Evolutionary conservation across 2,113 vertebrate genomes (phyloP).

Genomic region (Neodontobutis hainanensis): DNA sequence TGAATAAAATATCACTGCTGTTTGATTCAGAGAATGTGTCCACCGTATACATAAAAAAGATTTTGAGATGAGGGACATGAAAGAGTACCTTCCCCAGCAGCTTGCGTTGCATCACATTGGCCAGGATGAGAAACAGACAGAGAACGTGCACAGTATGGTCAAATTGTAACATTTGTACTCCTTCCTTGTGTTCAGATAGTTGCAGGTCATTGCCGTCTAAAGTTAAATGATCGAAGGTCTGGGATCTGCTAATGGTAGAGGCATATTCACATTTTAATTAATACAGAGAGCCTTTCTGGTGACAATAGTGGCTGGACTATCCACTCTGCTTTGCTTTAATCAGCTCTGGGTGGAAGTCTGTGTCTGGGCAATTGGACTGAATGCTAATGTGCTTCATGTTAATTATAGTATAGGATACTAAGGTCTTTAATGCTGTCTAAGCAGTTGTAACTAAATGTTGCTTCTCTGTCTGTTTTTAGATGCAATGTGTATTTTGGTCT

Average conservation of each 20-base stretch:
- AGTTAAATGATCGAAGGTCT: slow-evolving; percentile 17
- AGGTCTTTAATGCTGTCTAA: slow-evolving; percentile 10
- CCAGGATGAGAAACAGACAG: slow-evolving; percentile 35
- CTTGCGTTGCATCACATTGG: slow-evolving; percentile 40
- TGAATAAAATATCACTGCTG: slow-evolving; percentile 39
- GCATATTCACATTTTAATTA: slow-evolving; percentile 27
- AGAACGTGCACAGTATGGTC: slow-evolving; percentile 19
- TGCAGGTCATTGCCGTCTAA: slow-evolving; percentile 2
- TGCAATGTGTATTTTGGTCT: background rate
- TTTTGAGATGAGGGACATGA: slow-evolving; percentile 56
- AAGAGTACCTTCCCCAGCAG: slow-evolving; percentile 46
- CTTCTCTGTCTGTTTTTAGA: background rate
- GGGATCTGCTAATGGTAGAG: background rate
- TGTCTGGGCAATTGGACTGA: slow-evolving; percentile 15
- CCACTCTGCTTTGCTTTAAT: slow-evolving; percentile 46
- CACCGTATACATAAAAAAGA: slow-evolving; percentile 53
- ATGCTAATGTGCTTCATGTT: slow-evolving; percentile 26
- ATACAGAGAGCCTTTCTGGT: slow-evolving; percentile 11
- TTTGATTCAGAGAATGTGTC: slow-evolving; percentile 46
- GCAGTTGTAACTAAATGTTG: background rate
- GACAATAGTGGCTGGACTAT: slow-evolving; percentile 26
- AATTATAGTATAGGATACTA: slow-evolving; percentile 6
- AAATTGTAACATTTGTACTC: background rate
- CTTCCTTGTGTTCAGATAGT: slow-evolving; percentile 7
- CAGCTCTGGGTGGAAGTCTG: slow-evolving; percentile 28